A percentile compares a stretch with the other conserved stretches of the same genome.
phyloP scores from a whole-genome alignment of 2,888 invertebrate species.

The Chirona hameri region DNA sequence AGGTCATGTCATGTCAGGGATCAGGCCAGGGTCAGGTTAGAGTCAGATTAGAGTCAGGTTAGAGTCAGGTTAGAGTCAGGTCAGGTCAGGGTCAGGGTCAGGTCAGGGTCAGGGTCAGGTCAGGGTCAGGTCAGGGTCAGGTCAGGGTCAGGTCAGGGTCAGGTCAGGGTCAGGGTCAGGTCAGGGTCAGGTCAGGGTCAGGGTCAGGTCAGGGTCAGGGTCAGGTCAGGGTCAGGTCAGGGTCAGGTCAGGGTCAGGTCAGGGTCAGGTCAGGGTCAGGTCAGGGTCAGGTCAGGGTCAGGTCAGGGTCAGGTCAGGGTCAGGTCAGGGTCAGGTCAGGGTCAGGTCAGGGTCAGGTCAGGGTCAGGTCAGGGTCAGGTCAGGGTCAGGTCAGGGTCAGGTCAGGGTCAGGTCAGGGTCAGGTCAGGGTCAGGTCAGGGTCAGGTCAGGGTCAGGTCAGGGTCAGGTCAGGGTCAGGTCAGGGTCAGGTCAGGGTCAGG shows the following conservation, averaged over 20 bases:
- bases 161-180: too few species aligned
- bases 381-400: conserved; percentile 47
- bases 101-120: conserved; percentile 48
- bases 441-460: conserved; percentile 47
- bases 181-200: conserved; percentile 73
- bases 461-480: conserved; percentile 69
- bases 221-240: conserved; percentile 63
- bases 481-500: conserved; percentile 67
- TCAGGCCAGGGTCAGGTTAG: too few species aligned
- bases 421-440: too few species aligned
- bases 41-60: conserved; percentile 70
- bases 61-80: conserved; percentile 62
- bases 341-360: conserved; percentile 68
- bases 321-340: conserved; percentile 70
- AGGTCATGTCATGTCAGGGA: too few species aligned
- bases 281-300: too few species aligned
- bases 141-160: too few species aligned
- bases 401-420: neutral
- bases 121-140: neutral
- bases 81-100: conserved; percentile 63
- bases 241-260: conserved; percentile 48
- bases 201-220: conserved; percentile 60
- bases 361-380: conserved; percentile 54
- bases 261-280: neutral
- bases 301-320: too few species aligned